Conservation (phyloP, 2,888 invertebrate genomes). For the Leptopilina drosophilae region DNA sequence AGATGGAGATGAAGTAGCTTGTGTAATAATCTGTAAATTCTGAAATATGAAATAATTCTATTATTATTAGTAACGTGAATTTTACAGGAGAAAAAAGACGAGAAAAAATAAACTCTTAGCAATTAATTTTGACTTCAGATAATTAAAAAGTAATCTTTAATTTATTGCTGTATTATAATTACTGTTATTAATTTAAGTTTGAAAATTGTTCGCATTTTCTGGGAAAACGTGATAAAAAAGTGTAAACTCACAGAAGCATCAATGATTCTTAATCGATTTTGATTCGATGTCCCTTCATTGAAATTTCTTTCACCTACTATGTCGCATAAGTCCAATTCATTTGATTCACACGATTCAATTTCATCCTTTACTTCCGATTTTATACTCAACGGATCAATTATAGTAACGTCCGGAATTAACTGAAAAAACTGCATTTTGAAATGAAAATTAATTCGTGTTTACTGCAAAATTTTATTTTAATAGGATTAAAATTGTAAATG, state of each 20-base stretch:
- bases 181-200: no score
- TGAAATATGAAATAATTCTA: no score
- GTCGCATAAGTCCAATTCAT: background rate
- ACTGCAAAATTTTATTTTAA: background rate
- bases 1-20: slow-evolving; percentile 1
- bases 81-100: no score
- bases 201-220: background rate
- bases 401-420: slow-evolving; percentile 9
- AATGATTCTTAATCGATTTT: background rate
- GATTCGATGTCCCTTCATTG: background rate
- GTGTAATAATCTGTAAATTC: background rate
- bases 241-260: background rate
- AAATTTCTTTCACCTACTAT: background rate
- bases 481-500: no score
- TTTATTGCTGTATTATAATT: no score
- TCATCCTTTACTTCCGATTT: slow-evolving; percentile 30
- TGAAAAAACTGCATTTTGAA: slow-evolving; percentile 3
- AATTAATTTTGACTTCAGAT: no score
- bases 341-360: background rate
- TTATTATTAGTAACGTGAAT: no score
- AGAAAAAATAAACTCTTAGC: no score
- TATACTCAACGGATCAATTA: slow-evolving; percentile 34
- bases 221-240: background rate
- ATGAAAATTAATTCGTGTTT: background rate
- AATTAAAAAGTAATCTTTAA: no score